These are phyloP conservation scores for Poecilia gillii DNA, from an alignment of 2,797 vertebrate genomes.

Conservation along the genomic window DNA sequence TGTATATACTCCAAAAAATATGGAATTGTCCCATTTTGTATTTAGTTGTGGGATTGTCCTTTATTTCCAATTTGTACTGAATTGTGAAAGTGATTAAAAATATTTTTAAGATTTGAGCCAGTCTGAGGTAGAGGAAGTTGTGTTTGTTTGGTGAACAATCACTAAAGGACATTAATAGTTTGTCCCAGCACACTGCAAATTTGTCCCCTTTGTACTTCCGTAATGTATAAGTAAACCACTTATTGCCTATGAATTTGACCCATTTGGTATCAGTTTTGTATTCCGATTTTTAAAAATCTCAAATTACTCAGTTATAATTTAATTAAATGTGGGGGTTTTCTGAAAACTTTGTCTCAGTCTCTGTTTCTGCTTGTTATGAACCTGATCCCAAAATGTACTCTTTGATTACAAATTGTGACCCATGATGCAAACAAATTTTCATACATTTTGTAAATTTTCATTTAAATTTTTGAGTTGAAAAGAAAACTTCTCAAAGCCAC, in stretches of 20 bases:
- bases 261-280: background rate
- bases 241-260: background rate
- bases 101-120: background rate
- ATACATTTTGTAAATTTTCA: background rate
- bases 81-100: background rate
- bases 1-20: background rate
- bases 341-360: background rate
- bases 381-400: background rate
- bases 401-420: background rate
- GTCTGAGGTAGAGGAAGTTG: background rate
- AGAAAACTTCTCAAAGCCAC: background rate
- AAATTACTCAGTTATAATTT: background rate
- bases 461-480: background rate
- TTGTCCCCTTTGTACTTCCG: background rate
- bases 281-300: background rate
- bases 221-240: background rate
- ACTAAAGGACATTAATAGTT: background rate
- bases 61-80: background rate
- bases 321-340: background rate
- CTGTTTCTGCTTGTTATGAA: background rate
- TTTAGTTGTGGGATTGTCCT: background rate
- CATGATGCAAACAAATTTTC: background rate
- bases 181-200: background rate
- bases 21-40: background rate
- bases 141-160: background rate